Base-by-base conservation (phyloP, 2,113 vertebrate species). In the Siphamia tubifer region DNA sequence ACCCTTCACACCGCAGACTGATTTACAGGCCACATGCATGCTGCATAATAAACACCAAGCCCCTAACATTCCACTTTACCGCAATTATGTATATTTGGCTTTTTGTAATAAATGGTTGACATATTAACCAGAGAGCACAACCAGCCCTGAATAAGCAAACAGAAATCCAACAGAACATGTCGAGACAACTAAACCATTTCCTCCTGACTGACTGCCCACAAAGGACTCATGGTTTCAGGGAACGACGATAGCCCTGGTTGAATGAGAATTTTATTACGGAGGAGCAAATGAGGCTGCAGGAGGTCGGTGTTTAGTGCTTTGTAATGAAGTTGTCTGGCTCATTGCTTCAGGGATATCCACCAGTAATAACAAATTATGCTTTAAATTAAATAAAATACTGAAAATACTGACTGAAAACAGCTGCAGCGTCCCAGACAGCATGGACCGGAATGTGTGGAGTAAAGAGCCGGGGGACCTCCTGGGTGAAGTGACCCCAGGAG, bases 141-240 rank as follows among this genome's bases (percentile, higher is more conserved):
- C 34, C 64, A 52, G 25, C 19, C 48, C 35, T 79, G 47, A 64
- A 56, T 32, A 82, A 79, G 74, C 60, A 71, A 83, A 80, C 74
- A 27, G 42, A 54, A 28, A 15, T 75, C 51, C 43, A 55, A 67
- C 45, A 57, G 36, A 77, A 75, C 21, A 65, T 76, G 57, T 82
- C 32, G 77, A 81, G 67, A 57, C 66, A 68, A 77, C 76, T 39
- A 53, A 63, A 68, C 47, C 20, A 51, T 76, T 73, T 71, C 63
- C 21, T 66, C 51, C 47, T 60, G 20, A 70, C 54, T 47, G 31
- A 17, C 51, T 77, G 24, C 25, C 38, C 32, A 82, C 63, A 73
- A 77, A 67, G 51, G 25, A 25, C 47, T 27, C 5, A 28, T 11
- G 53, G 53, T 51, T 39, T n/a, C 11, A 56, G 67, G 15, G 25